These are phyloP conservation scores for Craterocephalus amniculus DNA, from an alignment of 2,797 vertebrate genomes.

Conservation along the genomic window DNA sequence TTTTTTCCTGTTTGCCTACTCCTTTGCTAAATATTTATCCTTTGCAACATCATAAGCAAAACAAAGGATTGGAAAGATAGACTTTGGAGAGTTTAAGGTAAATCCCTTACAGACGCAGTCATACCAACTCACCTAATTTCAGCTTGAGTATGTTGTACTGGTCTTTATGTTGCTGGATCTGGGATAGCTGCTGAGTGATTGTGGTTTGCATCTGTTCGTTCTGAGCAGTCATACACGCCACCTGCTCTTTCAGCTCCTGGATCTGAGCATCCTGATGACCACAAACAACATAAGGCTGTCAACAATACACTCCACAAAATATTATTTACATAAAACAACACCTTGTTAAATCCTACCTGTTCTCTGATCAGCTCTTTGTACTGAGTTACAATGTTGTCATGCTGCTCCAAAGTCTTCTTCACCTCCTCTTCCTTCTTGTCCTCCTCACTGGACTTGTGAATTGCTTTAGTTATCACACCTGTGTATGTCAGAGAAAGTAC, in stretches of 20 bases:
- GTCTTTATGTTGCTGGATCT: conserved; percentile 98
- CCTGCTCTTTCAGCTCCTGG: conserved; percentile 91
- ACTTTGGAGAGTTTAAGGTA: background rate
- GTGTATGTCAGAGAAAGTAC: conserved; percentile 27
- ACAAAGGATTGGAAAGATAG: background rate
- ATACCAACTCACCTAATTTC: conserved; percentile 86
- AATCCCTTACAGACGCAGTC: background rate
- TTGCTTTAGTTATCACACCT: conserved; percentile 96
- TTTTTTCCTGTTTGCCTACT: background rate
- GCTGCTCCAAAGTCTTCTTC: conserved; percentile 97
- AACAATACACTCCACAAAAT: background rate
- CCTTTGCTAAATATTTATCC: background rate
- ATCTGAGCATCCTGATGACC: conserved; percentile 89
- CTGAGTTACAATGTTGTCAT: conserved; percentile 96
- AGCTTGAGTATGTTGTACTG: conserved; percentile 98
- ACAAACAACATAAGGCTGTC: background rate
- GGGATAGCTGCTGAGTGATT: conserved; percentile 89
- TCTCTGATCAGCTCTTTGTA: conserved; percentile 98
- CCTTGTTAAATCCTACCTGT: too few relatives aligned
- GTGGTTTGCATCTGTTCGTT: conserved; percentile 90
- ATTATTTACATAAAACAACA: too few relatives aligned
- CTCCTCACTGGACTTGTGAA: conserved; percentile 98
- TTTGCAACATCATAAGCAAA: background rate
- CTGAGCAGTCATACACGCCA: conserved; percentile 83
- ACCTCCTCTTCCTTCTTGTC: conserved; percentile 98